Evolutionary conservation across 2,888 invertebrate species (phyloP).

Genomic region (Phorcus lineatus): DNA sequence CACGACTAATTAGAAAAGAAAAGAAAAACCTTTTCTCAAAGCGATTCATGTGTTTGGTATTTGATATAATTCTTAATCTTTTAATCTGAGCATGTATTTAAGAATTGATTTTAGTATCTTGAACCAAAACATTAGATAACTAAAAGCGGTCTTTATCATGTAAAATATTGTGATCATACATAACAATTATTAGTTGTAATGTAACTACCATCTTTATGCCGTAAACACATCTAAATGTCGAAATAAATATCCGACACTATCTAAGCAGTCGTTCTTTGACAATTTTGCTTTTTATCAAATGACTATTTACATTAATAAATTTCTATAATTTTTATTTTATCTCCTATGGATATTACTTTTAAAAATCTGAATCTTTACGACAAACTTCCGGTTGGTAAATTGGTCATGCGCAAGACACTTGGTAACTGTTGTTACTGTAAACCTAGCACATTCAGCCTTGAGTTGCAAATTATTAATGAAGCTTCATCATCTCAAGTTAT

Average conservation of each 20-base stretch:
- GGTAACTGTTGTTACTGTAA: conserved; percentile 30
- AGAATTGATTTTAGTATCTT: no score
- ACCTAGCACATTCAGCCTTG: neutral
- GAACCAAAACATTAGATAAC: no score
- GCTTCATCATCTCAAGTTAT: conserved; percentile 11
- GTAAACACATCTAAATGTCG: neutral
- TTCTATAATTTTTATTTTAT: no score
- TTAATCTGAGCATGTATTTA: no score
- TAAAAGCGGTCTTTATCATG: no score
- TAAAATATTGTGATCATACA: neutral
- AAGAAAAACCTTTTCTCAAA: neutral
- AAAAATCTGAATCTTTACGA: no score
- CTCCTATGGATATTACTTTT: no score
- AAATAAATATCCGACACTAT: no score
- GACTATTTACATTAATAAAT: no score
- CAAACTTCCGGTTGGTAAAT: no score
- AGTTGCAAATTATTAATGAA: conserved; percentile 29
- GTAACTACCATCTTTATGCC: neutral
- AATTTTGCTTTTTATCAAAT: no score
- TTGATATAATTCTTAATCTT: neutral
- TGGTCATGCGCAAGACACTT: conserved; percentile 21
- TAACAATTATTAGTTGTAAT: neutral
- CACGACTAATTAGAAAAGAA: neutral
- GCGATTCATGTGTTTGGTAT: neutral
- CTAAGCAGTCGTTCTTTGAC: no score